These are phyloP conservation scores for Myanophis thanlyinensis DNA, from an alignment of 2,113 vertebrate species.

Conservation along the genomic window DNA sequence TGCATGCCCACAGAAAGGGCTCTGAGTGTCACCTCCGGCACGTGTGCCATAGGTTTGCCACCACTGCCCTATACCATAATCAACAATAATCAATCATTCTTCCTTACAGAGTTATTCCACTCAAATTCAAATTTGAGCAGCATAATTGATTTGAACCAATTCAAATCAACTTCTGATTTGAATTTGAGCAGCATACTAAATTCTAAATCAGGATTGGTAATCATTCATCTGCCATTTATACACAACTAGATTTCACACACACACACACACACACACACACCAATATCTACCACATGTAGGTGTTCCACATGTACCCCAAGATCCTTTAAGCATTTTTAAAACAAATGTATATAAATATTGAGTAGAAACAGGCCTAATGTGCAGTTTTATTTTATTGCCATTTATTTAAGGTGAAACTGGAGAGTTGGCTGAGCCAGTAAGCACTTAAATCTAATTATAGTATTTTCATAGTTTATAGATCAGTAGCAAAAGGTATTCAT, in stretches of 20 bases:
- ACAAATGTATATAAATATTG: neutral
- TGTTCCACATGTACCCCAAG: neutral
- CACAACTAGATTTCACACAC: neutral
- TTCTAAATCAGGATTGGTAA: neutral
- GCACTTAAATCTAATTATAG: neutral
- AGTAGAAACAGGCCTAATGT: neutral
- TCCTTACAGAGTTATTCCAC: neutral
- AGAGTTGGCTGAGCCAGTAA: neutral
- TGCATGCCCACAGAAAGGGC: too few relatives aligned
- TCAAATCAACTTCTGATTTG: neutral
- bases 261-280: neutral
- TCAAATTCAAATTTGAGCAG: neutral
- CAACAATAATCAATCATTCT: neutral
- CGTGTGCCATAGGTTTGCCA: too few relatives aligned
- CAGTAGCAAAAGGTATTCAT: neutral
- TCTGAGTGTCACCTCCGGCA: too few relatives aligned
- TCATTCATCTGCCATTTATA: neutral
- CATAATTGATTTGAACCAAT: neutral
- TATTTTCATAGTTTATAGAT: neutral
- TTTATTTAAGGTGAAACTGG: too few relatives aligned
- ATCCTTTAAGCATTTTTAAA: neutral
- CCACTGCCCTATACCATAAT: neutral
- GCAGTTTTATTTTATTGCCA: neutral
- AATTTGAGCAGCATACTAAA: neutral
- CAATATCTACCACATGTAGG: neutral